phyloP scores from a whole-genome alignment of 2,797 vertebrate species.

The Molossus molossus region DNA sequence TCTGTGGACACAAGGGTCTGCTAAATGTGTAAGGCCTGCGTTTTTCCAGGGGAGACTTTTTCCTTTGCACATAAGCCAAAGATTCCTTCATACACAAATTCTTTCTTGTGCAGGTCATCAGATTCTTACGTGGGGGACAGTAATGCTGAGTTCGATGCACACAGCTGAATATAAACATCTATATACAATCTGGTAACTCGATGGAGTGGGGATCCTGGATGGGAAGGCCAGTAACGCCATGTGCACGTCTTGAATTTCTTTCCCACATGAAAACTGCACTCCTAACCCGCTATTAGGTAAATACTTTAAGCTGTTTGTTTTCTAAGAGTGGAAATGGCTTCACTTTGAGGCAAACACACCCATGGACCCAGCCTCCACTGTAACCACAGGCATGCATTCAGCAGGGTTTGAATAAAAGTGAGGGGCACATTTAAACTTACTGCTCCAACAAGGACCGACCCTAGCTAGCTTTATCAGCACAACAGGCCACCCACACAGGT shows the following conservation, averaged over 20 bases:
- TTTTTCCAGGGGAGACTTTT: conserved; percentile 85
- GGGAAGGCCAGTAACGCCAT: neutral
- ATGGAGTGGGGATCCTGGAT: neutral
- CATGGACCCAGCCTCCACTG: neutral
- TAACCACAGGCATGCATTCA: neutral
- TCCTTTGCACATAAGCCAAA: conserved; percentile 86
- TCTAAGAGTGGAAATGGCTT: neutral
- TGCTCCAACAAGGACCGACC: neutral
- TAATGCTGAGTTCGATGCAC: neutral
- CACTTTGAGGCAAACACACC: neutral
- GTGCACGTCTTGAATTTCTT: neutral
- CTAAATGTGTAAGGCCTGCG: conserved; percentile 83
- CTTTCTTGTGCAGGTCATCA: conserved; percentile 80
- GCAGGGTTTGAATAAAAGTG: conserved; percentile 6
- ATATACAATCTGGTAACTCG: neutral
- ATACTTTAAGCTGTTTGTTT: neutral
- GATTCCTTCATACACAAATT: conserved; percentile 82
- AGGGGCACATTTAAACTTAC: neutral
- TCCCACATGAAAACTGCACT: neutral
- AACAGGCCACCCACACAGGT: neutral
- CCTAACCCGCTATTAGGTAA: neutral
- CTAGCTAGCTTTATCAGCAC: neutral
- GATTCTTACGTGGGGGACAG: conserved; percentile 55
- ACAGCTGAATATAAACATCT: neutral
- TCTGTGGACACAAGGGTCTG: conserved; percentile 82